Evolutionary conservation across 2,113 vertebrate genomes (phyloP).

Genomic region (Trichechus manatus): DNA sequence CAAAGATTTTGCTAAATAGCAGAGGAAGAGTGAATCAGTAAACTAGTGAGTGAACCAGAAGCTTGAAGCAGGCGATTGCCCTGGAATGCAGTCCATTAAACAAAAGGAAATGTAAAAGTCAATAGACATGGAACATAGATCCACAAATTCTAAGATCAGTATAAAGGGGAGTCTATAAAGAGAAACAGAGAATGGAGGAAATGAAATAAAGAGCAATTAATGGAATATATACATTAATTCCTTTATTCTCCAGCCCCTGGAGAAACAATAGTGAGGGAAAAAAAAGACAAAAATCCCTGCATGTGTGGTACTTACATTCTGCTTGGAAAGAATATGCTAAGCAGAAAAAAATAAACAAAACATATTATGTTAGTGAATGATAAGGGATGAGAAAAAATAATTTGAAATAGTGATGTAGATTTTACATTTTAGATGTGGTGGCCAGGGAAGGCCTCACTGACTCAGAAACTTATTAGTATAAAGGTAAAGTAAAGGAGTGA

Average conservation of each 20-base stretch:
- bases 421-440: background rate
- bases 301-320: background rate
- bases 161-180: background rate
- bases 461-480: background rate
- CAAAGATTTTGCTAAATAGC: background rate
- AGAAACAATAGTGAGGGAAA: background rate
- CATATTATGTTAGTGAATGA: background rate
- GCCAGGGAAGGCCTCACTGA: background rate
- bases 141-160: background rate
- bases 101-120: constrained; percentile 30
- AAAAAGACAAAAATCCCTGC: background rate
- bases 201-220: background rate
- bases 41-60: background rate
- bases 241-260: background rate
- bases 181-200: background rate
- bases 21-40: background rate
- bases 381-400: background rate
- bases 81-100: background rate
- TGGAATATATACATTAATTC: background rate
- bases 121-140: background rate
- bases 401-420: background rate
- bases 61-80: background rate
- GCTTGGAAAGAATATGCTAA: constrained; percentile 29
- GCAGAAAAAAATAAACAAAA: background rate
- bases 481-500: background rate